A percentile compares a stretch with the other conserved stretches of the same genome.
phyloP scores from a whole-genome alignment of 2,888 invertebrate species.

The Clunio marinus region DNA sequence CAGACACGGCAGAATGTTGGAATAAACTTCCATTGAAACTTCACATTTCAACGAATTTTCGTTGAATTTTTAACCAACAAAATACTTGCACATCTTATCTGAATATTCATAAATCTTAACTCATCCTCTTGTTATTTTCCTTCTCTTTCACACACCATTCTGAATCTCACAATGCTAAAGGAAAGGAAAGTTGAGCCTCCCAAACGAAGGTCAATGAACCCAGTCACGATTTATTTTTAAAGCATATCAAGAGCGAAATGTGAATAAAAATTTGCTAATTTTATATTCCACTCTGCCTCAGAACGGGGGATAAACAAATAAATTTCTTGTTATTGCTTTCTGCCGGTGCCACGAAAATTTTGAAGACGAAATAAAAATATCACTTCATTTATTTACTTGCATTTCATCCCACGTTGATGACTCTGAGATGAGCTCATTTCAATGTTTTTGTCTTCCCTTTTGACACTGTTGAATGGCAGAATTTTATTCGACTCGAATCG shows the following conservation, averaged over 20 bases:
- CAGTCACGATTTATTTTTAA: conserved; percentile 19
- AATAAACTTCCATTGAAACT: too few relatives aligned
- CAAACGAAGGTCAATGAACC: not conserved
- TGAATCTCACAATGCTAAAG: not conserved
- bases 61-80: too few relatives aligned
- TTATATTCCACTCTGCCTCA: not conserved
- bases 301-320: not conserved
- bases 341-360: not conserved
- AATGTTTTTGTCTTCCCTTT: too few relatives aligned
- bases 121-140: not conserved
- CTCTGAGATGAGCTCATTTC: conserved; percentile 26
- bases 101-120: not conserved
- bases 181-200: not conserved
- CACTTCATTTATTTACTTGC: not conserved
- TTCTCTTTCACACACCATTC: not conserved
- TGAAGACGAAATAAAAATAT: not conserved
- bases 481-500: too few relatives aligned
- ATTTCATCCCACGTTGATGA: conserved; percentile 19
- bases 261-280: conserved; percentile 11
- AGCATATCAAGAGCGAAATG: not conserved
- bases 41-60: too few relatives aligned
- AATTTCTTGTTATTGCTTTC: conserved; percentile 12
- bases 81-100: not conserved
- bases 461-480: too few relatives aligned
- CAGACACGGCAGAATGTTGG: too few relatives aligned